Evolutionary conservation across 1,140 invertebrate species (phyloP).

Genomic region (Phthorimaea operculella): DNA sequence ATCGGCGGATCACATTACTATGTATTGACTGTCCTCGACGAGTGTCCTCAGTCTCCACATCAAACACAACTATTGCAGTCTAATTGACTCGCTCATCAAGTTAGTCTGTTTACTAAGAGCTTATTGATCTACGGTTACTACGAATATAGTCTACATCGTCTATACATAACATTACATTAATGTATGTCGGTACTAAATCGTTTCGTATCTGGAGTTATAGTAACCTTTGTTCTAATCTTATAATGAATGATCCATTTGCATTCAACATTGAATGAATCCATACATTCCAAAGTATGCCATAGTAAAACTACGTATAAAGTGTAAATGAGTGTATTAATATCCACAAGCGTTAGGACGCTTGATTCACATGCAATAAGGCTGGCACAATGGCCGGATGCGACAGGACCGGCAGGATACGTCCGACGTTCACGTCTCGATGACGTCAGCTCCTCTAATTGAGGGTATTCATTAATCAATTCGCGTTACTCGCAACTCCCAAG

Average conservation of each 20-base stretch:
- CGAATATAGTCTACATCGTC: neutral
- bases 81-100: slow-evolving; percentile 41
- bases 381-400: slow-evolving; percentile 42
- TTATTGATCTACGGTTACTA: slow-evolving; percentile 16
- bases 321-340: neutral
- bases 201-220: no score
- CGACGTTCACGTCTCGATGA: slow-evolving; percentile 30
- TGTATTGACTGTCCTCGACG: slow-evolving; percentile 39
- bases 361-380: slow-evolving; percentile 20
- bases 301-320: neutral
- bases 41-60: slow-evolving; percentile 39
- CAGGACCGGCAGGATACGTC: slow-evolving; percentile 39
- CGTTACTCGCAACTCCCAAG: slow-evolving; percentile 10
- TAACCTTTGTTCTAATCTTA: no score
- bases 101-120: slow-evolving; percentile 26
- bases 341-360: neutral
- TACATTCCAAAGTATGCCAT: no score
- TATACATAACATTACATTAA: no score
- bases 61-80: slow-evolving; percentile 42
- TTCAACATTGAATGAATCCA: no score
- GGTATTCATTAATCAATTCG: slow-evolving; percentile 19
- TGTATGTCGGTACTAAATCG: no score
- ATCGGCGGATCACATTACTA: slow-evolving; percentile 47
- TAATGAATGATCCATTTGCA: no score
- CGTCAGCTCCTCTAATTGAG: slow-evolving; percentile 27